Percentiles rank a stretch among this genome's conserved stretches.
Evolutionary conservation across 1,140 invertebrate genomes (phyloP).

Genomic region (Drosophila watanabei): DNA sequence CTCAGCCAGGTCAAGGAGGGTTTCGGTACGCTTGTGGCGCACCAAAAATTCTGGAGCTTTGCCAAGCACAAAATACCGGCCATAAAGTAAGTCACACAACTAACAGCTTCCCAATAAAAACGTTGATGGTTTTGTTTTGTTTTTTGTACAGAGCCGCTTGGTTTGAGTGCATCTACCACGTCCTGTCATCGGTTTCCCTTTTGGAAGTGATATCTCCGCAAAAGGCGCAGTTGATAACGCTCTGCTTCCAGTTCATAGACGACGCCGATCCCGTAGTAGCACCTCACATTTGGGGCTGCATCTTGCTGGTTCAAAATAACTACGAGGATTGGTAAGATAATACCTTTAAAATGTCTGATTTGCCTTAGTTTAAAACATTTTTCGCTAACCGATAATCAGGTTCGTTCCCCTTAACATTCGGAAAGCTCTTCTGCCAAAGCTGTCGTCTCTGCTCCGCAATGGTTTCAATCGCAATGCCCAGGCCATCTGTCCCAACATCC

Average conservation of each 20-base stretch:
- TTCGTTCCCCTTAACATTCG: conserved; percentile 89
- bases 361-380: not conserved
- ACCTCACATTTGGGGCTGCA: conserved; percentile 89
- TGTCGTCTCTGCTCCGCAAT: conserved; percentile 89
- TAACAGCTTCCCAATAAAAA: not conserved
- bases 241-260: conserved; percentile 90
- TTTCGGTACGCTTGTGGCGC: conserved; percentile 59
- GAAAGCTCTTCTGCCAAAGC: conserved; percentile 90
- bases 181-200: conserved; percentile 87
- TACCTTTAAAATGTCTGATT: too few species aligned
- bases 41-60: conserved; percentile 91
- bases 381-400: conserved; percentile 85
- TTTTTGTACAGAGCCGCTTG: conserved; percentile 86
- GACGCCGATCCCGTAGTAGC: conserved; percentile 90
- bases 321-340: conserved; percentile 71
- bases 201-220: conserved; percentile 86
- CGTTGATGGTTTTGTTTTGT: not conserved
- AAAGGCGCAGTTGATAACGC: conserved; percentile 87
- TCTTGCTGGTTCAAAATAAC: conserved; percentile 71
- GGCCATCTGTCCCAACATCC: conserved; percentile 90
- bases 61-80: conserved; percentile 87
- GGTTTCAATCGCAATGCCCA: conserved; percentile 91
- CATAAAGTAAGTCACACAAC: conserved; percentile 84
- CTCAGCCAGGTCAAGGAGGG: conserved; percentile 85
- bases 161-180: conserved; percentile 88